phyloP scores from a whole-genome alignment of 2,797 vertebrate species.

The Helostoma temminkii region DNA sequence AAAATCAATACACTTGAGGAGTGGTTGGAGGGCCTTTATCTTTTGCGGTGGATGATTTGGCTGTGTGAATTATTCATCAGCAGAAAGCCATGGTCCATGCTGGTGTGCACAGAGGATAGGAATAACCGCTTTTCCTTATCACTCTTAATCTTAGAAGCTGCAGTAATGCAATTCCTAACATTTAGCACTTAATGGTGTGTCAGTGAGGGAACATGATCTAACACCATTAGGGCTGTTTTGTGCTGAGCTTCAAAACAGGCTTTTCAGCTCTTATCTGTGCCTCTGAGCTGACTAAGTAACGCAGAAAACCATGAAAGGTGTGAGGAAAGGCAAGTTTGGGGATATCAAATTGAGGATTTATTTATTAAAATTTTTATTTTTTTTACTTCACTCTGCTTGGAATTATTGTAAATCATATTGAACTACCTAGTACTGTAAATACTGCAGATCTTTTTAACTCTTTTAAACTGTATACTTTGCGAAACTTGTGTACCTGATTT shows the following conservation, averaged over 20 bases:
- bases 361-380: neutral
- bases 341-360: conserved; percentile 33
- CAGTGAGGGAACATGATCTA: conserved; percentile 87
- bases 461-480: neutral
- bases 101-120: conserved; percentile 85
- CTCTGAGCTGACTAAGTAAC: conserved; percentile 55
- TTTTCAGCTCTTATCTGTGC: conserved; percentile 76
- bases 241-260: conserved; percentile 84
- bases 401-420: conserved; percentile 8
- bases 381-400: neutral
- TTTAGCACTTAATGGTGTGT: conserved; percentile 90
- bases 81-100: conserved; percentile 86
- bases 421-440: conserved; percentile 5
- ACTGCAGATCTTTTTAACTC: conserved; percentile 11
- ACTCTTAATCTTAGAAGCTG: conserved; percentile 90
- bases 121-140: conserved; percentile 92
- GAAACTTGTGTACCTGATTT: too few relatives aligned
- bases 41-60: conserved; percentile 90
- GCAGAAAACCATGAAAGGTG: conserved; percentile 66
- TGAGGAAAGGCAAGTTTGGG: conserved; percentile 60
- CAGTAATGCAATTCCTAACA: conserved; percentile 90
- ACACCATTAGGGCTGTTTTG: conserved; percentile 87
- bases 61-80: conserved; percentile 93
- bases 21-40: conserved; percentile 89
- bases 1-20: conserved; percentile 91